Percentiles rank a stretch among this genome's conserved stretches.
Conservation (phyloP, 2,113 vertebrate species). For the Gallinago jamesoni region DNA sequence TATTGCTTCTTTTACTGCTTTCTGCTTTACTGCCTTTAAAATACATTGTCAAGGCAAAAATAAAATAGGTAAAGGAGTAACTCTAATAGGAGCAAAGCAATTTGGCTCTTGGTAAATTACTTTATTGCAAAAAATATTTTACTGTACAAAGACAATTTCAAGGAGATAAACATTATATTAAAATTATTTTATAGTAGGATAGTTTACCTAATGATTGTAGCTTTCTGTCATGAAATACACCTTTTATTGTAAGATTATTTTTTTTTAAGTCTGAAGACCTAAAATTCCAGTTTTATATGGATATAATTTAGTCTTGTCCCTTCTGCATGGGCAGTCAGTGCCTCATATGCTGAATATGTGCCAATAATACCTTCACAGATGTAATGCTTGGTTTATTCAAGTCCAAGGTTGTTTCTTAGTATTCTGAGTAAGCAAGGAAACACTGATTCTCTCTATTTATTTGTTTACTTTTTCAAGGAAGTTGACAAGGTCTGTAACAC, state of each 20-base stretch:
- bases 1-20: conserved; percentile 71
- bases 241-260: background rate
- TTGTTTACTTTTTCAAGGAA: background rate
- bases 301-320: background rate
- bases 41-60: conserved; percentile 61
- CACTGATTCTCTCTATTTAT: background rate
- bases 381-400: background rate
- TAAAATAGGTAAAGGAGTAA: conserved; percentile 58
- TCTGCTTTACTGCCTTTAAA: conserved; percentile 72
- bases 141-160: conserved; percentile 10
- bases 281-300: background rate
- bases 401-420: background rate
- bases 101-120: conserved; percentile 47
- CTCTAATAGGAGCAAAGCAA: conserved; percentile 18
- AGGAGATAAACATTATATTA: background rate
- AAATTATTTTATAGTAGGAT: background rate
- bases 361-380: background rate
- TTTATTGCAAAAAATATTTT: conserved; percentile 43
- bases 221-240: background rate
- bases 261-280: background rate
- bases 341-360: background rate
- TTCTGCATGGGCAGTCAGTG: background rate
- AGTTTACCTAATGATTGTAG: background rate
- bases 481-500: background rate
- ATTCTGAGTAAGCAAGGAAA: background rate